A percentile compares a stretch with the other conserved stretches of the same genome.
Conservation (phyloP, 1,140 invertebrate genomes). For the Drosophila truncata region DNA sequence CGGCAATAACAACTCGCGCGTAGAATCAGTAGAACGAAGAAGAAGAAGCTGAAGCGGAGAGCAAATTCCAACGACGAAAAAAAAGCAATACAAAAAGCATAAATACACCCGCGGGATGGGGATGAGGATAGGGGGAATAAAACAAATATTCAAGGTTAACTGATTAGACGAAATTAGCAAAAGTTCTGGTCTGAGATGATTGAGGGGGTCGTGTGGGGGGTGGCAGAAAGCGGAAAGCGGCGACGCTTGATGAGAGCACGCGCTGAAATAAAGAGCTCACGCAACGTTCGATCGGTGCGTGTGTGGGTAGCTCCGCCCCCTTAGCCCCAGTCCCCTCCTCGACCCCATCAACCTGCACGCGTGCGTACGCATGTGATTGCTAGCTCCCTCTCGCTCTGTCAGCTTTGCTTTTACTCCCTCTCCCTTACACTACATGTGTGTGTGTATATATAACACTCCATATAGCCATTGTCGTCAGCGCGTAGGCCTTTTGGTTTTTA, state of each 20-base stretch:
- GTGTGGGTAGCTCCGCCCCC: slow-evolving; percentile 38
- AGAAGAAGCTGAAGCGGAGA: slow-evolving; percentile 46
- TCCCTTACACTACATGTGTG: too few relatives aligned
- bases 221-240: background rate
- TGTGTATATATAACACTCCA: slow-evolving; percentile 19
- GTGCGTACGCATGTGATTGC: slow-evolving; percentile 63
- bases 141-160: slow-evolving; percentile 80
- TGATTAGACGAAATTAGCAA: slow-evolving; percentile 83
- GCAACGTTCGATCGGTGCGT: slow-evolving; percentile 61
- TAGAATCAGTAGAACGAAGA: slow-evolving; percentile 42
- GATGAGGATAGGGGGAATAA: slow-evolving; percentile 31
- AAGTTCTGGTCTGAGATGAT: slow-evolving; percentile 75
- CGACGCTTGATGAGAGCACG: slow-evolving; percentile 65
- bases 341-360: slow-evolving; percentile 22
- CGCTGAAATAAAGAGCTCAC: slow-evolving; percentile 76
- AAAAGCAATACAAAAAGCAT: slow-evolving; percentile 57
- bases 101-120: slow-evolving; percentile 50
- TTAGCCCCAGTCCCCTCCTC: background rate
- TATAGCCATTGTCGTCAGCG: slow-evolving; percentile 56
- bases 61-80: slow-evolving; percentile 58
- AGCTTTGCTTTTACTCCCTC: background rate
- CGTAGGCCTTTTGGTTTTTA: slow-evolving; percentile 49
- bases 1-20: slow-evolving; percentile 51
- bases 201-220: slow-evolving; percentile 4
- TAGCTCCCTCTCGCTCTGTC: background rate